Evolutionary conservation across 2,113 vertebrate species (phyloP).

Genomic region (Gymnorhina tibicen): DNA sequence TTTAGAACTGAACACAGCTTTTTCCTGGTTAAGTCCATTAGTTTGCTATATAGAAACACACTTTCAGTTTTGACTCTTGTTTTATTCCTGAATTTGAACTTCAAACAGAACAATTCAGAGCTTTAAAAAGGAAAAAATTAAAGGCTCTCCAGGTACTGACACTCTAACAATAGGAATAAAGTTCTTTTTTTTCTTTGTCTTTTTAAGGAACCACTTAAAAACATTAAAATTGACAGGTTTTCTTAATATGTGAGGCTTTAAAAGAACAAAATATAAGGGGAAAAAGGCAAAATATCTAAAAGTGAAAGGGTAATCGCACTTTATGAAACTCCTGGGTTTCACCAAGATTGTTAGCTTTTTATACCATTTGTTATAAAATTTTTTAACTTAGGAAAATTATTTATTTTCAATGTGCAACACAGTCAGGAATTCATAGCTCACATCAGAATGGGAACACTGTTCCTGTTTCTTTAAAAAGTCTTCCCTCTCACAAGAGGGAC

Average conservation of each 20-base stretch:
- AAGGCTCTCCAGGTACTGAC: constrained; percentile 40
- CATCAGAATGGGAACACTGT: neutral
- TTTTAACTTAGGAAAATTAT: neutral
- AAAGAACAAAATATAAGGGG: neutral
- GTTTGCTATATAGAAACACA: neutral
- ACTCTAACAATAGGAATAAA: neutral
- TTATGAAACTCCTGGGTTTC: neutral
- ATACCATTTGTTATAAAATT: neutral
- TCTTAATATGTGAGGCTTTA: neutral
- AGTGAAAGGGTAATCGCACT: constrained; percentile 7
- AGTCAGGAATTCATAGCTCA: neutral
- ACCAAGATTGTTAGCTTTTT: neutral
- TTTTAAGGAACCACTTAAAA: neutral
- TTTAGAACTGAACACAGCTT: neutral
- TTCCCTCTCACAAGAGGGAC: neutral
- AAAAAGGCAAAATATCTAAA: neutral
- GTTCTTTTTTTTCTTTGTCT: neutral
- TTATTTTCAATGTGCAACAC: neutral
- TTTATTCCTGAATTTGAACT: constrained; percentile 25
- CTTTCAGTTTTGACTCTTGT: constrained; percentile 12
- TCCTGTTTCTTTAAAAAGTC: neutral
- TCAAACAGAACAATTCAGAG: constrained; percentile 41
- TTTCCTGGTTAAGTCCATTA: constrained; percentile 18
- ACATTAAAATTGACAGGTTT: neutral
- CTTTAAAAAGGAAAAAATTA: constrained; percentile 16